Conservation (phyloP, 2,888 invertebrate genomes). For the Torymus aiolomorphi region DNA sequence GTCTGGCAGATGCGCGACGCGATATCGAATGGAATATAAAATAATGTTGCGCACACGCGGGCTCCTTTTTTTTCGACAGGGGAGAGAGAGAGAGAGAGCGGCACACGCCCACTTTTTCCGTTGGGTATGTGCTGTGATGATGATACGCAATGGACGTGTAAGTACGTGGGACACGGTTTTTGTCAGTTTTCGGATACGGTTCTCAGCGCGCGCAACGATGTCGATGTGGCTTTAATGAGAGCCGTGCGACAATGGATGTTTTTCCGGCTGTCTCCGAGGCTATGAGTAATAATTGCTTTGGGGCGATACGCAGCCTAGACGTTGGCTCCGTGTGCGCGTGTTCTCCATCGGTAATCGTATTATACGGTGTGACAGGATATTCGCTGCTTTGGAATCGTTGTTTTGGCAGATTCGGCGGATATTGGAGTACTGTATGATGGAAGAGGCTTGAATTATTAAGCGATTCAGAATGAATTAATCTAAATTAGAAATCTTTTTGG, state of each 20-base stretch:
- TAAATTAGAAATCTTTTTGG: too few relatives aligned
- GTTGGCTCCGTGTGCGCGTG: too few relatives aligned
- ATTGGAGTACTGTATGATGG: too few relatives aligned
- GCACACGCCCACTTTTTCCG: constrained; percentile 44
- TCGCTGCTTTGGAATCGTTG: too few relatives aligned
- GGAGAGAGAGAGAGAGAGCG: constrained; percentile 18
- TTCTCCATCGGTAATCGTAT: too few relatives aligned
- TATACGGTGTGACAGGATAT: too few relatives aligned
- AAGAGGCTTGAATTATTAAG: too few relatives aligned
- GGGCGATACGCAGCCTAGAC: too few relatives aligned
- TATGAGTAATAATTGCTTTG: neutral
- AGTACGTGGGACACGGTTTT: neutral
- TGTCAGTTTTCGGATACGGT: constrained; percentile 29
- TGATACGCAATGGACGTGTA: constrained; percentile 13
- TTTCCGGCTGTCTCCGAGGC: neutral
- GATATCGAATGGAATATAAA: constrained; percentile 60
- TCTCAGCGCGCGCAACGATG: neutral
- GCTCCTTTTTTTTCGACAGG: too few relatives aligned
- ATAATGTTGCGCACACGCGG: constrained; percentile 55
- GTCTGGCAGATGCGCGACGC: constrained; percentile 67
- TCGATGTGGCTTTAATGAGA: constrained; percentile 16
- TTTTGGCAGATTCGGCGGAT: too few relatives aligned
- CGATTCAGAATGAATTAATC: too few relatives aligned
- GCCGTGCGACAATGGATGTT: constrained; percentile 3
- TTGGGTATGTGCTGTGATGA: constrained; percentile 1